Evolutionary conservation across 2,113 vertebrate species (phyloP), one percentile per base, ranked within the genome.

Genomic region (Ibidorhyncha struthersii): DNA sequence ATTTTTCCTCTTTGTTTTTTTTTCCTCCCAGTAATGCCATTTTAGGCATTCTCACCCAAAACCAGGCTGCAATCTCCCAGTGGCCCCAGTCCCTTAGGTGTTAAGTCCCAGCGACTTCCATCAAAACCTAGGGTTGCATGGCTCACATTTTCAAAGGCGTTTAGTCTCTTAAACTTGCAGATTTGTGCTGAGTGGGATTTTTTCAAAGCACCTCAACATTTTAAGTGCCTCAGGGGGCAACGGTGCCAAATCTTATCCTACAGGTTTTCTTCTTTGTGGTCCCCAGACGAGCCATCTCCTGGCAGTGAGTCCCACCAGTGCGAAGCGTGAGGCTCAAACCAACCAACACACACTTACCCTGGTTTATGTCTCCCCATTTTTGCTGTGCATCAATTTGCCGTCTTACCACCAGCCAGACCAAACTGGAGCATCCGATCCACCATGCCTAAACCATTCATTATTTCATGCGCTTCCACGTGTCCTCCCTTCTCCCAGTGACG

Each of bases 231-330:
- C 93, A n/a, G 58, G 89, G 77, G 92, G 27, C 8, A 65, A 61
- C 4, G 49, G 93, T 89, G 95, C 70, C 97, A 95, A 96, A 73
- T 20, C 70, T 96, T 43, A 92, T 70, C 89, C 94, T 74, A 56
- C 16, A 14, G 63, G 25, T 53, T 93, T 81, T 89, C 81, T 38
- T 85, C 72, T 63, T 84, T 3, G 2, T 22, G 47, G 41, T 50
- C 49, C 22, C 23, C 49, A 50, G 49, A 25, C 49, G 23, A 50
- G 22, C 22, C 49, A 50, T 50, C 49, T 50, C 49, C 49, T 50
- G 49, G 49, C 22, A 23, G 49, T 50, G 49, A 50, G 49, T 50
- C 23, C 49, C 49, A 61, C 59, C 59, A 26, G 56, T 3, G 29
- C 41, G 7, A 1, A 30, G 53, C 0, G 0, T 5, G 23, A 82